These are phyloP conservation scores for Leucoma salicis DNA, from an alignment of 2,888 invertebrate species.

Conservation along the genomic window DNA sequence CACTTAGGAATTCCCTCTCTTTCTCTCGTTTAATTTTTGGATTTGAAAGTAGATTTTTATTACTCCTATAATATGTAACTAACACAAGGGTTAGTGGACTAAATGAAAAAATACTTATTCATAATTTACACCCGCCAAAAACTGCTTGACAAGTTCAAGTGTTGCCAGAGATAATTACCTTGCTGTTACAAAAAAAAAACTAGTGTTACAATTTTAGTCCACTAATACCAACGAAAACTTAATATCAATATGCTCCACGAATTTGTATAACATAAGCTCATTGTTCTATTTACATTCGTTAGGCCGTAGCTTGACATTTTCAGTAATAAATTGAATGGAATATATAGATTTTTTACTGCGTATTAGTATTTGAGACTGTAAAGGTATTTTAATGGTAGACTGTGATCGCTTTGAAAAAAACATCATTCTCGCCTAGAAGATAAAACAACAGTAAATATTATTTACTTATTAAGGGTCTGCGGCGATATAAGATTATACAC, in stretches of 20 bases:
- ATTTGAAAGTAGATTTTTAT: conserved; percentile 46
- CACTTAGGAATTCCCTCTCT: conserved; percentile 46
- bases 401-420: conserved; percentile 20
- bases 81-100: conserved; percentile 33
- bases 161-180: neutral
- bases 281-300: conserved; percentile 60
- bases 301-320: conserved; percentile 67
- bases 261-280: conserved; percentile 69
- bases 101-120: conserved; percentile 1
- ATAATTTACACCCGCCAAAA: neutral
- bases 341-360: conserved; percentile 60
- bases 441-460: too few species aligned
- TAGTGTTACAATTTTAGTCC: conserved; percentile 1
- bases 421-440: too few species aligned
- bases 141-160: neutral
- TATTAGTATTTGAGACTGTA: conserved; percentile 34
- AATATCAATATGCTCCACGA: conserved; percentile 68
- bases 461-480: too few species aligned
- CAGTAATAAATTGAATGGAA: conserved; percentile 49
- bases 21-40: conserved; percentile 55
- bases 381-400: conserved; percentile 24
- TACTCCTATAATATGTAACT: conserved; percentile 23
- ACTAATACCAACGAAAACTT: conserved; percentile 32
- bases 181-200: neutral
- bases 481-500: too few species aligned